Conservation (phyloP, 2,888 invertebrate species). For the Stenolophus ochropezus region DNA sequence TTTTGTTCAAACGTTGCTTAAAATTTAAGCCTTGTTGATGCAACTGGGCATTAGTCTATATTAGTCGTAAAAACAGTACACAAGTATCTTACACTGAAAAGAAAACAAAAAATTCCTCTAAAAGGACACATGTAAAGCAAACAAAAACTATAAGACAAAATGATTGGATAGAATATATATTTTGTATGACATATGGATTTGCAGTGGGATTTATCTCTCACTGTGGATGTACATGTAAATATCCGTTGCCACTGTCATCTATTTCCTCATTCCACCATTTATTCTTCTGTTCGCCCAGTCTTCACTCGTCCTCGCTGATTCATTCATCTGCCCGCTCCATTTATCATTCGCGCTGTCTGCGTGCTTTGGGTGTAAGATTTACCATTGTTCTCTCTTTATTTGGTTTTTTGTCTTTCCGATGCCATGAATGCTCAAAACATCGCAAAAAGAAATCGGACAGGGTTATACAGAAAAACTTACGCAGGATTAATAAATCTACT, state of each 20-base stretch:
- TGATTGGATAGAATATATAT: too few relatives aligned
- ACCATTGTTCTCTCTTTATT: slow-evolving; percentile 43
- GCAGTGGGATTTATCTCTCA: not conserved
- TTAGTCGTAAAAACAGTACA: too few relatives aligned
- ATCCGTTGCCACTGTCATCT: not conserved
- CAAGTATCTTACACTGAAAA: too few relatives aligned
- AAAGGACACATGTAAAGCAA: too few relatives aligned
- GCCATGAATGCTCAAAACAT: slow-evolving; percentile 23
- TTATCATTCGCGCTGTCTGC: slow-evolving; percentile 56
- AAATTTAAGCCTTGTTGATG: too few relatives aligned
- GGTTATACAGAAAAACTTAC: not conserved
- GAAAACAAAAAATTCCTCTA: too few relatives aligned
- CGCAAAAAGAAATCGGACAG: not conserved
- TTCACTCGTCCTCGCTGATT: slow-evolving; percentile 42
- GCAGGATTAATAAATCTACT: slow-evolving; percentile 14
- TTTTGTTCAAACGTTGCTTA: too few relatives aligned
- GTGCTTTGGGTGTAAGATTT: slow-evolving; percentile 45
- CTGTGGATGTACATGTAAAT: slow-evolving; percentile 47
- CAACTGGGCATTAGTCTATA: too few relatives aligned
- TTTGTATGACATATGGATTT: not conserved
- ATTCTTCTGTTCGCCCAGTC: not conserved
- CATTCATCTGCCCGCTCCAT: slow-evolving; percentile 50
- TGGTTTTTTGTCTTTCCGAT: slow-evolving; percentile 33
- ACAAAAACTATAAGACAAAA: too few relatives aligned
- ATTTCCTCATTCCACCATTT: not conserved